Conservation (phyloP, 2,113 vertebrate species). For the Gymnogyps californianus region DNA sequence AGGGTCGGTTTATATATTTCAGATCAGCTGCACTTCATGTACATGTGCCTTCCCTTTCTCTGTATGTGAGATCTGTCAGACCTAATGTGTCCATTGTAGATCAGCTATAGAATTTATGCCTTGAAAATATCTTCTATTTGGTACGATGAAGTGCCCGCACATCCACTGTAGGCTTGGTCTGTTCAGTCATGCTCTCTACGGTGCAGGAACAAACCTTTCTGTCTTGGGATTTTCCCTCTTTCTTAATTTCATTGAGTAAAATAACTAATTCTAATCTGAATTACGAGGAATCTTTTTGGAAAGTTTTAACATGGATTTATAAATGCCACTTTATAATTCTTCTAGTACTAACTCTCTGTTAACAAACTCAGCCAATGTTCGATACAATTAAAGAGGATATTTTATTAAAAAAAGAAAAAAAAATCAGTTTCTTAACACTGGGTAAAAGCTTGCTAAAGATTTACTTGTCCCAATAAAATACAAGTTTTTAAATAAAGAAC, state of each 20-base stretch:
- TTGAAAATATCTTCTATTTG: background rate
- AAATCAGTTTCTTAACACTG: background rate
- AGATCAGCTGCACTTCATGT: background rate
- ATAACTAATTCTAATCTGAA: background rate
- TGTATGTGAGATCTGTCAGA: background rate
- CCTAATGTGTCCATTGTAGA: background rate
- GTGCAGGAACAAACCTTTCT: background rate
- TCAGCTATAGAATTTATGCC: background rate
- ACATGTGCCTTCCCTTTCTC: background rate
- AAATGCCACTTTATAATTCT: background rate
- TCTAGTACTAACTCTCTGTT: background rate
- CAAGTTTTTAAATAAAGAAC: background rate
- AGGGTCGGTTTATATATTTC: background rate
- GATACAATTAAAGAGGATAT: background rate
- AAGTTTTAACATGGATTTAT: background rate
- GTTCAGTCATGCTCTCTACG: background rate
- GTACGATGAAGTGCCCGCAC: background rate
- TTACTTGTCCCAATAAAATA: background rate
- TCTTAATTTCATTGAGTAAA: background rate
- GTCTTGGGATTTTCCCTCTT: background rate
- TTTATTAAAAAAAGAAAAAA: too few relatives aligned
- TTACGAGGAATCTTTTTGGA: background rate
- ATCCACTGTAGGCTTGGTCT: background rate
- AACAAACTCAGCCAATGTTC: background rate
- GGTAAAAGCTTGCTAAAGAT: background rate